Evolutionary conservation across 1,140 invertebrate genomes (phyloP).

Genomic region (Druon quercuslanigerum): DNA sequence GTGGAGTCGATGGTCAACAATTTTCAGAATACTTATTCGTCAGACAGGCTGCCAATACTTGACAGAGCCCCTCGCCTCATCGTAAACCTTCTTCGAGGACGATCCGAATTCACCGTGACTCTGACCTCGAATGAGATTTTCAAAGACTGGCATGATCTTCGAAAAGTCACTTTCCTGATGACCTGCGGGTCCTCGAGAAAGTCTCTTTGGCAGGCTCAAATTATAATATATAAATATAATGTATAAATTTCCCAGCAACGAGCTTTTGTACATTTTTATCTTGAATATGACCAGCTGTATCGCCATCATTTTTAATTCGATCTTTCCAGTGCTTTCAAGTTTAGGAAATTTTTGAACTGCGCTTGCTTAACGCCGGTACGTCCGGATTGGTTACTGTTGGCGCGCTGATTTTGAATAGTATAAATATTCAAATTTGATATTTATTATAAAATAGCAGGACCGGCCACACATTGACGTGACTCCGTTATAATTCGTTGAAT

Average conservation of each 20-base stretch:
- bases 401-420: too few species aligned
- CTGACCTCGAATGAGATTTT: conserved; percentile 52
- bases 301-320: not conserved
- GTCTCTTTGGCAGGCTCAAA: not conserved
- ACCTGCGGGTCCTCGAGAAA: not conserved
- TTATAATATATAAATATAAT: conserved; percentile 10
- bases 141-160: conserved; percentile 46
- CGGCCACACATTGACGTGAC: too few species aligned
- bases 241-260: not conserved
- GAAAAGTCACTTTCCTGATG: not conserved
- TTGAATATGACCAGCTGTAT: not conserved
- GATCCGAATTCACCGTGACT: conserved; percentile 53
- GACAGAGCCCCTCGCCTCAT: conserved; percentile 53
- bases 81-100: conserved; percentile 53
- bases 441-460: too few species aligned
- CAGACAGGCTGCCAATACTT: conserved; percentile 74
- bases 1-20: conserved; percentile 93
- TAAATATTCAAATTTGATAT: too few species aligned
- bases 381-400: too few species aligned
- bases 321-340: not conserved
- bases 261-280: conserved; percentile 7
- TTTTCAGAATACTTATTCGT: conserved; percentile 95
- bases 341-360: too few species aligned
- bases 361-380: too few species aligned
- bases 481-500: too few species aligned